Percentiles rank a stretch among this genome's conserved stretches.
Conservation (phyloP, 2,113 vertebrate species). For the Pholis gunnellus region DNA sequence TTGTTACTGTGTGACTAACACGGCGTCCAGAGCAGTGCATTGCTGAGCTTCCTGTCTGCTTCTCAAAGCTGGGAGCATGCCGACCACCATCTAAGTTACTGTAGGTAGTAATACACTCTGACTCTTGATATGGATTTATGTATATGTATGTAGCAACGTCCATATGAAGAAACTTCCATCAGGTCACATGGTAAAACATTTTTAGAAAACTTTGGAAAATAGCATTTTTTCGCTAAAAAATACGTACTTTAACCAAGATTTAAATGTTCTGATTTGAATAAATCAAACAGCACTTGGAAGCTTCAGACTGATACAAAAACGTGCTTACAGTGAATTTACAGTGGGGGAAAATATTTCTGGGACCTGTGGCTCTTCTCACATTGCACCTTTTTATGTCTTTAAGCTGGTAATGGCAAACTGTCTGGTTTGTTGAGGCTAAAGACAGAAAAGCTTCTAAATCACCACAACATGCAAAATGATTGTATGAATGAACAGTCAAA, state of each 20-base stretch:
- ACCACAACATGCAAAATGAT: constrained; percentile 4
- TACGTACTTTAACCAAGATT: not conserved
- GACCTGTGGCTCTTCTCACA: not conserved
- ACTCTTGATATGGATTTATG: too few relatives aligned
- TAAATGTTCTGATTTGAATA: not conserved
- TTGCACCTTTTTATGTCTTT: not conserved
- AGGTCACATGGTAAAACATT: not conserved
- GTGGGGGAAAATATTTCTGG: not conserved
- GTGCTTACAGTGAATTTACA: not conserved
- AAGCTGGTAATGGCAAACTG: constrained; percentile 5
- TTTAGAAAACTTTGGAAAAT: not conserved
- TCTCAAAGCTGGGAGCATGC: too few relatives aligned
- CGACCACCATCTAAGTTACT: not conserved
- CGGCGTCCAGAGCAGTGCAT: not conserved
- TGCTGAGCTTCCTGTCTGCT: not conserved
- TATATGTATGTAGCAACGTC: too few relatives aligned
- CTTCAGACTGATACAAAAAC: too few relatives aligned
- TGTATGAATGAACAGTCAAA: constrained; percentile 25
- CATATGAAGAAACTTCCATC: too few relatives aligned
- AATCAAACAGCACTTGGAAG: not conserved
- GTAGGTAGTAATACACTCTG: too few relatives aligned
- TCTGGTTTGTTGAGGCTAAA: constrained; percentile 13
- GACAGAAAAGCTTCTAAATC: constrained; percentile 11
- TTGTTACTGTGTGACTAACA: not conserved
- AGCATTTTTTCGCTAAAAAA: not conserved